Evolutionary conservation across 2,113 vertebrate species (phyloP), one percentile per base, ranked within the genome.

Genomic region (Nibea coibor): DNA sequence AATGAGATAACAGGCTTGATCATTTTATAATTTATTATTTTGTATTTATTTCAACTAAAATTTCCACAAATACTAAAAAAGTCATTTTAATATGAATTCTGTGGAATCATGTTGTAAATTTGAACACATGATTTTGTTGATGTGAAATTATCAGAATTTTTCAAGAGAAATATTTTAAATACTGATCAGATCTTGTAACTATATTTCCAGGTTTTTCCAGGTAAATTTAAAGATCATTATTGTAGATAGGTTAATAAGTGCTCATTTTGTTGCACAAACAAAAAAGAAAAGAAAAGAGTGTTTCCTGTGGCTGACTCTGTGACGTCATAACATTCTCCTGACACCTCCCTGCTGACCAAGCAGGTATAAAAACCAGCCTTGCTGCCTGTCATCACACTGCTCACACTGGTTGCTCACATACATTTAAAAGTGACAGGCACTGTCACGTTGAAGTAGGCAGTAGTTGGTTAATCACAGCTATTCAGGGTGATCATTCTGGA

Each of bases 351-450:
- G 77, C 6, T 3, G 42, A 45, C 4, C 35, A 42, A 39, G 66
- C 31, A 43, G 39, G 64, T 87, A 87, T 92, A 90, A 90, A 90
- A 82, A 54, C 81, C 75, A 69, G 68, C 35, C 11, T 10, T 6
- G 15, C 73, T 42, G 56, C 50, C 6, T 77, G 63, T 31, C 22
- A 2, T 39, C 35, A 45, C 58, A 69, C 54, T 53, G 58, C 66
- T 69, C 59, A 48, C 48, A 35, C 31, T 35, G 31, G 31, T 68
- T 68, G 78, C 35, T 76, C 43, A 62, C 54, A 66, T 45, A 57
- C 11, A 57, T 2, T 24, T 39, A 57, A 20, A 19, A 54, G 20
- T 12, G 26, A 57, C 74, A 28, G 31, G n/a, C n/a, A 48, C 17
- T 48, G 22, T n/a, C 50, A 62, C 5, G 10, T 51, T 51, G 54